Conservation (phyloP, 2,113 vertebrate species). For the Bubo bubo region DNA sequence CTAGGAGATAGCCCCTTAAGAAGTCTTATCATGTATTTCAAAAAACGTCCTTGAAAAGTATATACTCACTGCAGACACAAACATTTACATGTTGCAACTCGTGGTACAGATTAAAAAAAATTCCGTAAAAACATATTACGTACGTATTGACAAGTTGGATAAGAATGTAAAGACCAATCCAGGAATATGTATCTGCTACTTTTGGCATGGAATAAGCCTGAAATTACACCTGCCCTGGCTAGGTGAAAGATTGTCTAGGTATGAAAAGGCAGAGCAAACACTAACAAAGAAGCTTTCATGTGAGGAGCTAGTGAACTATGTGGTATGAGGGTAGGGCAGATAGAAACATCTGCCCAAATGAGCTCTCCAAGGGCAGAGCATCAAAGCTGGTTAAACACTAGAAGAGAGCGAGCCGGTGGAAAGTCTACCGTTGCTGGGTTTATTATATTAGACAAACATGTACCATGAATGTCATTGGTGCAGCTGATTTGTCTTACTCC, state of each 20-base stretch:
- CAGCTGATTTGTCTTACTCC: neutral
- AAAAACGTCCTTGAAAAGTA: constrained; percentile 53
- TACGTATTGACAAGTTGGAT: constrained; percentile 43
- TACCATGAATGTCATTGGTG: neutral
- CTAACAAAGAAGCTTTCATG: constrained; percentile 14
- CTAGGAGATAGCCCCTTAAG: neutral
- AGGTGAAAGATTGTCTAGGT: constrained; percentile 39
- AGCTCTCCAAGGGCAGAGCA: neutral
- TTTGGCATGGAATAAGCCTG: neutral
- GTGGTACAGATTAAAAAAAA: constrained; percentile 30
- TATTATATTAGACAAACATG: neutral
- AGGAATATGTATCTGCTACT: constrained; percentile 31
- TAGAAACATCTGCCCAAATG: neutral
- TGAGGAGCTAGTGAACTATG: neutral
- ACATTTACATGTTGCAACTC: constrained; percentile 45
- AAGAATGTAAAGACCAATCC: constrained; percentile 35
- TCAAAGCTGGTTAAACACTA: neutral
- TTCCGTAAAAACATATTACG: constrained; percentile 32
- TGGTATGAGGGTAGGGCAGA: neutral
- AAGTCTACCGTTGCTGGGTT: neutral
- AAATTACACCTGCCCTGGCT: constrained; percentile 32
- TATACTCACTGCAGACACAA: neutral
- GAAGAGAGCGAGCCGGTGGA: neutral
- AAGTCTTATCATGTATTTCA: neutral
- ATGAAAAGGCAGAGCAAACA: constrained; percentile 22